These are phyloP conservation scores for Pelecanus crispus DNA, from an alignment of 2,113 vertebrate genomes.

Conservation along the genomic window DNA sequence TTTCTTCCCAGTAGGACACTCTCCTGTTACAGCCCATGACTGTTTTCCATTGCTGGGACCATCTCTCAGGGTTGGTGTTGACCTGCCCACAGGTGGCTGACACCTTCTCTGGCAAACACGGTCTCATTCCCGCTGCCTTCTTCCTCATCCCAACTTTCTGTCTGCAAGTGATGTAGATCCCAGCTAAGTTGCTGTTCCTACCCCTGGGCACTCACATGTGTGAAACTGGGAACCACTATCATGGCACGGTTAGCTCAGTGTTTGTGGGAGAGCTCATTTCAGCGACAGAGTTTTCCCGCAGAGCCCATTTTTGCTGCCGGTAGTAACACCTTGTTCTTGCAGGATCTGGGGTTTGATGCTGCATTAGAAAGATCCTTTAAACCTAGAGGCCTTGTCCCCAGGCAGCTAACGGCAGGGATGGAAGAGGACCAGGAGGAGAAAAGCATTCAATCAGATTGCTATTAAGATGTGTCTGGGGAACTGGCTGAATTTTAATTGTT, in stretches of 20 bases:
- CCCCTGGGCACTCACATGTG: neutral
- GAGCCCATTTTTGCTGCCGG: neutral
- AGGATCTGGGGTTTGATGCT: neutral
- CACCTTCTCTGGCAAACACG: neutral
- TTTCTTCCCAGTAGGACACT: neutral
- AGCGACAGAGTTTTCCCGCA: neutral
- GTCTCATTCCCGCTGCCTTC: neutral
- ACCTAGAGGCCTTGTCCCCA: neutral
- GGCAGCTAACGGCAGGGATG: neutral
- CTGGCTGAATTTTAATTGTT: constrained; percentile 30
- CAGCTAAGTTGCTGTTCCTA: neutral
- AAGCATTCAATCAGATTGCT: neutral
- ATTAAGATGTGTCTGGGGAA: neutral
- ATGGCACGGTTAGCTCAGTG: neutral
- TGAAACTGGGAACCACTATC: neutral
- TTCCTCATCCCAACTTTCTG: neutral
- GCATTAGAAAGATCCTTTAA: neutral
- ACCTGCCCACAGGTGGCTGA: neutral
- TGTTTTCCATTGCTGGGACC: neutral
- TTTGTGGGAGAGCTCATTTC: neutral
- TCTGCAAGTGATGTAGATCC: neutral
- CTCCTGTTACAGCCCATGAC: neutral
- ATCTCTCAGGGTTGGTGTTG: neutral
- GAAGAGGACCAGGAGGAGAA: neutral
- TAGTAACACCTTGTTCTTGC: neutral